Evolutionary conservation across 92 coral and sea anemone species (phyloP).

Genomic region (Porites cylindrica): DNA sequence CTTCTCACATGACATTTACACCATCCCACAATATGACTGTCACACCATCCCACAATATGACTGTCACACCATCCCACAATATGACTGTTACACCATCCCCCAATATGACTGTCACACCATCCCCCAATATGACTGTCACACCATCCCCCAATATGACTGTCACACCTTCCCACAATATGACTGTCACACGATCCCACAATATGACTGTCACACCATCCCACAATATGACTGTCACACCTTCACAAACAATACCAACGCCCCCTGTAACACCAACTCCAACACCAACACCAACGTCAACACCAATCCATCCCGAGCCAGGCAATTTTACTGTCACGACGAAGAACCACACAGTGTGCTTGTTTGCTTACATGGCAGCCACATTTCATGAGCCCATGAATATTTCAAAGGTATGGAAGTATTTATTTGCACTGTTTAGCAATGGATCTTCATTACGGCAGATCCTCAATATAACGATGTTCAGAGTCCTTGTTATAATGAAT

Average conservation of each 20-base stretch:
- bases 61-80: conserved; percentile 7
- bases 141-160: conserved; percentile 1
- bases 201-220: conserved; percentile 1
- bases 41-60: not conserved
- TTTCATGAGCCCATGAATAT: conserved; percentile 35
- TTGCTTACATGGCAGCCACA: conserved; percentile 71
- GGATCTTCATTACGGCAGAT: no score
- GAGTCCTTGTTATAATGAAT: no score
- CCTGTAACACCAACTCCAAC: conserved; percentile 62
- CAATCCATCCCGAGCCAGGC: conserved; percentile 55
- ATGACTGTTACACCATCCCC: not conserved
- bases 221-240: not conserved
- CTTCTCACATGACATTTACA: not conserved
- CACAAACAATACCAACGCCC: conserved; percentile 8
- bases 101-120: not conserved
- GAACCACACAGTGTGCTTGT: conserved; percentile 59
- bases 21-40: not conserved
- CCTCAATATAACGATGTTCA: no score
- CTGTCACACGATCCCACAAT: not conserved
- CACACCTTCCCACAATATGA: not conserved
- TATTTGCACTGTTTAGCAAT: no score
- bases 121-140: not conserved
- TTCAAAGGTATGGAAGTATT: conserved; percentile 40
- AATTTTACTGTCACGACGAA: conserved; percentile 71
- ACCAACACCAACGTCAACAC: conserved; percentile 31